Evolutionary conservation across 2,888 invertebrate species (phyloP), one percentile per base, ranked within the genome.

Genomic region (Ornithoptera priamus): DNA sequence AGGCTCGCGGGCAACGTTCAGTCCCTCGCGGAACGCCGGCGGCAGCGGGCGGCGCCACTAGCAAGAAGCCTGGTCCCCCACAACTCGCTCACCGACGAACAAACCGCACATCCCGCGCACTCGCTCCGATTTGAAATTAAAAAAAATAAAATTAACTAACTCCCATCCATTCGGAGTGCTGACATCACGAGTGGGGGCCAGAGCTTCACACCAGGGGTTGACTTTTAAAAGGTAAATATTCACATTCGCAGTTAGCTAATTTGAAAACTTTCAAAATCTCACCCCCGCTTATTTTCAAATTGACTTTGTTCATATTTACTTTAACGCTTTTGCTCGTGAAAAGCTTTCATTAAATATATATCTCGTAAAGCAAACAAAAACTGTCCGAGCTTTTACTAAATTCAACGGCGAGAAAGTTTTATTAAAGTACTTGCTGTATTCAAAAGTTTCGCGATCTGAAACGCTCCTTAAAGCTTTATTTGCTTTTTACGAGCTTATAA

Each of bases 11-110:
- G 50, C 50, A 56, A 53, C 5, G 53, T 46, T 56, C 69, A 69
- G 69, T 69, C 65, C 60, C 65, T 65, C 64, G 64, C 24, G 69
- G 36, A 39, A 39, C 56, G 60, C 56, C 65, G 53, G 24, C 60
- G 56, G n/a, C 12, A 39, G 30, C 42, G 65, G 65, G n/a, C 69
- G 69, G 24, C n/a, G 30, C 24, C 4, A 3, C 39, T 42, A 20
- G 17, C 60, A 20, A 22, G 22, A 17, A 18, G 18, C 53, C 53
- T 53, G 53, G 53, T n/a, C 53, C 50, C n/a, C 53, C 17, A 6
- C 17, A 53, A 53, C 53, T 53, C 53, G 53, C 53, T 1, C 53
- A n/a, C 53, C 0, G 39, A 10, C 2, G 7, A 39, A 39, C 39
- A 8, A 1, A 7, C 39, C 39, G 39, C 39, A 39, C 39, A 39